Base-by-base conservation (phyloP, 2,113 vertebrate genomes). In the Hippopotamus amphibius region DNA sequence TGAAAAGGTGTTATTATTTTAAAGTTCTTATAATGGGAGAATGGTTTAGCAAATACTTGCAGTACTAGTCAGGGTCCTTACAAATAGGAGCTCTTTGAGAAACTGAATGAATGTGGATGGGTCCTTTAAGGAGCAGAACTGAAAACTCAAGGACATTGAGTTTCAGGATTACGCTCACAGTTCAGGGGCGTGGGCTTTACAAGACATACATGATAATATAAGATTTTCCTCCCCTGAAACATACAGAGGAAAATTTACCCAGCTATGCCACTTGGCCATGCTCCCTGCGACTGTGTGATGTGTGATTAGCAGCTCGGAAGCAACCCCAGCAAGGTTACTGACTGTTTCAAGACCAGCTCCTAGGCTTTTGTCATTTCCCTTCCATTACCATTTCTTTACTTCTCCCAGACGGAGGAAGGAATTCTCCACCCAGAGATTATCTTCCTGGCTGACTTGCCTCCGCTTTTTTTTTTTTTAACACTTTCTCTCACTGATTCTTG, bases 361-460 rank as follows among this genome's bases (percentile, higher is more conserved):
- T 33, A 50, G 83, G 43, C 61, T 66, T 89, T 48, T 69, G 89
- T 57, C 17, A 96, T 89, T 97, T 98, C 89, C 92, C 77, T 48
- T 95, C 57, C 57, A 55, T 89, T 94, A 68, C 83, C 55, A 21
- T 79, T 80, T 93, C 91, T 95, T 86, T 86, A 69, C 91, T 59
- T 94, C 84, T 84, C 74, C 72, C 86, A 97, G 93, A 90, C 69
- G 1, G 90, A 98, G 92, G 95, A 97, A 97, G 96, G 97, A 97
- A 92, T 97, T 97, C 97, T 96, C 97, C 97, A 96, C 96, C 97
- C 97, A 90, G 83, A 59, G 26, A 87, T 79, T 96, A 82, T 80
- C 90, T 96, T 97, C 96, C 95, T 93, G 97, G 74, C 86, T 65
- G 46, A 50, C 59, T 83, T 84, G 92, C 50, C 19, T 93, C 83